Evolutionary conservation across 1,140 invertebrate genomes (phyloP), one percentile per base, ranked within the genome.

Genomic region (Tetragonula clypearis): DNA sequence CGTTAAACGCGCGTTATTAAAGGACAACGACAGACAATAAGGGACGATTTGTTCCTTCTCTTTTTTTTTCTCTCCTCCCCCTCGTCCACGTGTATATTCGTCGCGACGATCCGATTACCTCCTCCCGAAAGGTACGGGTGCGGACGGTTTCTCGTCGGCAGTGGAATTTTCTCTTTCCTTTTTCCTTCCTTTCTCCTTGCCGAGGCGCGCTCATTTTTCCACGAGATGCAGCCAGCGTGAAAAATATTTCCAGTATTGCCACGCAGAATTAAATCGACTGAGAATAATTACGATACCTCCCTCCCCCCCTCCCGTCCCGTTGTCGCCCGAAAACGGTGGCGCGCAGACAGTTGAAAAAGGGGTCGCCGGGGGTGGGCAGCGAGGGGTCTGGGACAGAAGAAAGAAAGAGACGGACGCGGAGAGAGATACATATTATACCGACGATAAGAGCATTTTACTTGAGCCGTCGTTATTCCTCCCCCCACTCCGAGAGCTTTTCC

Each of bases 231-330:
- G 11, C 62, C 82, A 35, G 65, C 41, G 30, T 62, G 66, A 89
- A 86, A 89, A 89, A 88, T 88, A 89, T 89, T 86, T 88, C 84
- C 73, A 82, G 79, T 85, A 83, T 88, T 75, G 78, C 79, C 79
- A 74, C 85, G 78, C 76, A 60, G 87, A 83, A 88, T 88, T 88
- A 89, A 89, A 89, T 89, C 88, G 87, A 89, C 88, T 80, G 87
- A 82, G 69, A 89, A 74, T 84, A 86, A 88, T 88, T 86, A 79
- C 77, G 78, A 80, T 84, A 81, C 65, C 84, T 30, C 35, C 35
- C 35, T 0, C 41, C 41, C 41, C 41, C 5, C 3, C 41, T 6
- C 41, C 6, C 41, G 4, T 6, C 4, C 41, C 23, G 56, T 78
- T 58, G 74, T 78, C 75, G 82, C 8, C 2, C 53, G 26, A 26